Evolutionary conservation across 2,797 vertebrate species (phyloP), one percentile per base, ranked within the genome.

Genomic region (Distichodus sexfasciatus): DNA sequence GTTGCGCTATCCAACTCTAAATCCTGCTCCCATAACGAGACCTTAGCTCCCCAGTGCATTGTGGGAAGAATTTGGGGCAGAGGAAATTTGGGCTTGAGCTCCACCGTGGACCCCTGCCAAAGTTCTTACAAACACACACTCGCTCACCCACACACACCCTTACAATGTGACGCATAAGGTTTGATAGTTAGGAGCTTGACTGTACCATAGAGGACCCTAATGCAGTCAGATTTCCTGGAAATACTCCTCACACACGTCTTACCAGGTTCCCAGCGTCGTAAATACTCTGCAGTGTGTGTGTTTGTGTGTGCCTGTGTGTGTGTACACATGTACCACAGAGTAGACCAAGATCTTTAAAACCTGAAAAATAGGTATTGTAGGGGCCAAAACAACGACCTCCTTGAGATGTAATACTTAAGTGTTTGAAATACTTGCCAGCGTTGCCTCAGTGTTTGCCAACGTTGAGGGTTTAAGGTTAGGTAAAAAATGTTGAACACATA

Each of bases 21-120:
- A n/a, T n/a, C 59, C 68, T 64, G 64, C 40, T 40, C 74, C 72
- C 79, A 85, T 76, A 74, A 76, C 36, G 50, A 60, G 21, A 33
- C 65, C 64, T 58, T 58, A 71, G 58, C 66, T 78, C 40, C 64
- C 28, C 75, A 69, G 82, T 72, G 82, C 80, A 83, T 85, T 82
- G 69, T 82, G 83, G 73, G 76, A 81, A 64, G 70, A 55, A 58
- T 73, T 12, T 12, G 0, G 3, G 66, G 35, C 40, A 43, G 41
- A 67, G 53, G 66, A 76, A 66, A 62, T 24, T 62, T 31, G 6
- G 26, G 54, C 21, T 35, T 65, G 46, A 53, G 47, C 70, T 77
- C 31, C 66, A 36, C 59, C 61, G 67, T 43, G 46, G 68, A 69
- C 60, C 19, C 31, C 5, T 1, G 17, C n/a, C n/a, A n/a, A n/a